A percentile compares a stretch with the other conserved stretches of the same genome.
Evolutionary conservation across 2,888 invertebrate genomes (phyloP).

Genomic region (Eutolmus rufibarbis): DNA sequence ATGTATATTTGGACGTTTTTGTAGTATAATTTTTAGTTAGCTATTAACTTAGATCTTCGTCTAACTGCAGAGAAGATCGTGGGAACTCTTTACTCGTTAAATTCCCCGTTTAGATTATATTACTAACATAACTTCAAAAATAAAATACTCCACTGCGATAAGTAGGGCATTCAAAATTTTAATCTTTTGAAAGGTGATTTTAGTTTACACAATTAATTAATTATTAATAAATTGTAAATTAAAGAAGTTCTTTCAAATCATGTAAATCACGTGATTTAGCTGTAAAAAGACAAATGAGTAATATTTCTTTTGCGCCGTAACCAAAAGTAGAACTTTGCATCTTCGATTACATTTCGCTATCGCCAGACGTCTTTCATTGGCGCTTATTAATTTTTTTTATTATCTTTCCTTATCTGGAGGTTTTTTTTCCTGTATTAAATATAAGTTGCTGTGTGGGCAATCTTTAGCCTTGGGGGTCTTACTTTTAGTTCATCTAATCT

Average conservation of each 20-base stretch:
- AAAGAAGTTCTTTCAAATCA: neutral
- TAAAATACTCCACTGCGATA: neutral
- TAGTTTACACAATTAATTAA: neutral
- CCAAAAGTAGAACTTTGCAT: neutral
- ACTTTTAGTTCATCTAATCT: neutral
- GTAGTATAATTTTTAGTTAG: too few relatives aligned
- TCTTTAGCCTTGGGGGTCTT: neutral
- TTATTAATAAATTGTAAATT: neutral
- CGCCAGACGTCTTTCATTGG: neutral
- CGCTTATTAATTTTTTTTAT: neutral
- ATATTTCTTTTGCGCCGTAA: conserved; percentile 6
- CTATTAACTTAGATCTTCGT: too few relatives aligned
- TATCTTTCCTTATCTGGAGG: neutral
- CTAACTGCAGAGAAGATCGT: too few relatives aligned
- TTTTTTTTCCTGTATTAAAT: neutral
- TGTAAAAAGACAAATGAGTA: neutral
- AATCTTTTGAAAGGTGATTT: neutral
- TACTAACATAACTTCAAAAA: neutral
- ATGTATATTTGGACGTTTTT: too few relatives aligned
- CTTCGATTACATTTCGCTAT: neutral
- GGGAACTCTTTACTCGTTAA: too few relatives aligned
- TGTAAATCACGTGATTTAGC: neutral
- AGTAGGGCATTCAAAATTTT: neutral
- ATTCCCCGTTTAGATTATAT: too few relatives aligned
- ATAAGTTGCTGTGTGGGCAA: neutral